Conservation (phyloP, 2,888 invertebrate genomes). For the Luperina testacea region DNA sequence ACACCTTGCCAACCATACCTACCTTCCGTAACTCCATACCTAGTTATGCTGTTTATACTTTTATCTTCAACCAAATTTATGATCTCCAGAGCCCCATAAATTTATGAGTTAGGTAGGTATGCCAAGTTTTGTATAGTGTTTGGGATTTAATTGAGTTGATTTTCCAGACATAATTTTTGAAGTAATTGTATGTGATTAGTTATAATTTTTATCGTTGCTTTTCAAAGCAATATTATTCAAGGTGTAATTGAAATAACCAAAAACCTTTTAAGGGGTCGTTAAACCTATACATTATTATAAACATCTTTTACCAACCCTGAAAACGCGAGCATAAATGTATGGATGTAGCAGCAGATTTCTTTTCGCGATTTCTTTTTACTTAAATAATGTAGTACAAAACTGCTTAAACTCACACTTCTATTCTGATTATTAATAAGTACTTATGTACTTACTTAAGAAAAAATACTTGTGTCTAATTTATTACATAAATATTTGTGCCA, state of each 20-base stretch:
- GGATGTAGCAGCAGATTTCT: not conserved
- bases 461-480: not conserved
- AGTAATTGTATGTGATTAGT: not conserved
- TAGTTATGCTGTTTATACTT: slow-evolving; percentile 25
- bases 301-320: not conserved
- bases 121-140: slow-evolving; percentile 1
- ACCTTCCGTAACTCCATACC: slow-evolving; percentile 7
- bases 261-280: not conserved
- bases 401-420: not conserved
- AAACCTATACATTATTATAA: not conserved
- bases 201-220: not conserved
- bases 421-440: not conserved
- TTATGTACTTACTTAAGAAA: not conserved
- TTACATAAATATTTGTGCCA: not conserved
- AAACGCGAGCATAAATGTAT: not conserved
- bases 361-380: not conserved
- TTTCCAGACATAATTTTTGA: not conserved
- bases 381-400: not conserved
- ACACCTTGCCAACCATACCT: slow-evolving; percentile 21
- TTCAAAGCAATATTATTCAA: not conserved
- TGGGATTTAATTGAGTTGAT: not conserved
- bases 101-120: not conserved
- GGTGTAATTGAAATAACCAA: not conserved
- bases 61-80: slow-evolving; percentile 23
- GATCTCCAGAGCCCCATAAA: slow-evolving; percentile 15